Evolutionary conservation across 2,113 vertebrate genomes (phyloP).

Genomic region (Tupaia chinensis): DNA sequence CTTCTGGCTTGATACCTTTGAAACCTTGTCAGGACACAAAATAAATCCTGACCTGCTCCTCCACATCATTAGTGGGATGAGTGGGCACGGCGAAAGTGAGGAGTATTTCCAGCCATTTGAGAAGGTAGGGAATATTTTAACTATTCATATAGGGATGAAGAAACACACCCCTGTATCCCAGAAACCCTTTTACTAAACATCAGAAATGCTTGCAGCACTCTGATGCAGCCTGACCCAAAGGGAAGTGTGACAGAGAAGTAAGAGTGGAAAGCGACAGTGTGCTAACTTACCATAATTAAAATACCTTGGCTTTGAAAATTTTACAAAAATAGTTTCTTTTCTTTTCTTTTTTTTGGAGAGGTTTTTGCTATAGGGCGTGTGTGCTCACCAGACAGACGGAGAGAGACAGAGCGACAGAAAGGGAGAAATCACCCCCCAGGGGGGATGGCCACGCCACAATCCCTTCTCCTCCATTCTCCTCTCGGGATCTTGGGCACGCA

Average conservation of each 20-base stretch:
- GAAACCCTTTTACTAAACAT: background rate
- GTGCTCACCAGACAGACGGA: too few species aligned
- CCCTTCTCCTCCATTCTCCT: too few species aligned
- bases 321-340: background rate
- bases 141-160: background rate
- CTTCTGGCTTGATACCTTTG: conserved; percentile 35
- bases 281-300: conserved; percentile 4
- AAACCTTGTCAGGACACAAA: background rate
- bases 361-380: too few species aligned
- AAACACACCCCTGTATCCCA: background rate
- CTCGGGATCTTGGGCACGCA: too few species aligned
- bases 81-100: background rate
- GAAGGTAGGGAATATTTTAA: conserved; percentile 28
- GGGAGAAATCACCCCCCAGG: too few species aligned
- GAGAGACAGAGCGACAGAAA: too few species aligned
- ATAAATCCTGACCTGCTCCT: background rate
- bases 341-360: too few species aligned
- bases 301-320: conserved; percentile 18
- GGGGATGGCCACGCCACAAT: too few species aligned
- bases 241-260: background rate
- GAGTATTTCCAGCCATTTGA: background rate
- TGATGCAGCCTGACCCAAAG: background rate
- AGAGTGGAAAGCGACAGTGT: background rate
- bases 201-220: background rate
- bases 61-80: background rate